A percentile compares a stretch with the other conserved stretches of the same genome.
These are phyloP conservation scores for Gymnothorax javanicus DNA, from an alignment of 2,797 vertebrate species.

Conservation along the genomic window DNA sequence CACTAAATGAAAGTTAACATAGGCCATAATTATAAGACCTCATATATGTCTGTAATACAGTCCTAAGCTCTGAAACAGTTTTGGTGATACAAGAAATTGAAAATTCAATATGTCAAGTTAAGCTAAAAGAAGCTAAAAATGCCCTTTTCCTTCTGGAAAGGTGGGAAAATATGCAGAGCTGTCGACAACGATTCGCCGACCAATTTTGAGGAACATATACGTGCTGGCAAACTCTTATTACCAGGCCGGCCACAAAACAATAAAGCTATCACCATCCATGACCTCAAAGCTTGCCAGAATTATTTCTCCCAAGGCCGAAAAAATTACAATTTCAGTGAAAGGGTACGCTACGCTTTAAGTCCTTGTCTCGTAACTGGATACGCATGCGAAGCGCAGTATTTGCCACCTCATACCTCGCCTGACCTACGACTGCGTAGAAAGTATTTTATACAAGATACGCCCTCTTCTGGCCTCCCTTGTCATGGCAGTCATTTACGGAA, in stretches of 20 bases:
- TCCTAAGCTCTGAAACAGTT: too few species aligned
- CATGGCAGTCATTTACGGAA: neutral
- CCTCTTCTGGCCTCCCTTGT: conserved; percentile 1
- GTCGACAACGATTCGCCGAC: neutral
- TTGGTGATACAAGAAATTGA: too few species aligned
- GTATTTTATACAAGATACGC: neutral
- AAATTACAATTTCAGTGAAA: neutral
- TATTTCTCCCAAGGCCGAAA: neutral
- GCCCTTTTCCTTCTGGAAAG: too few species aligned
- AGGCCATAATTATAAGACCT: too few species aligned
- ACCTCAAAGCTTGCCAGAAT: neutral
- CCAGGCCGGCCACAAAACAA: neutral
- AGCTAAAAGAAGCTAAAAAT: too few species aligned
- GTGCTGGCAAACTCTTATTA: neutral
- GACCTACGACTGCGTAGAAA: neutral
- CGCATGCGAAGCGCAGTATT: neutral
- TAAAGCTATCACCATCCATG: neutral
- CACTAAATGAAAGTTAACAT: too few species aligned
- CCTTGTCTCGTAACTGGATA: neutral
- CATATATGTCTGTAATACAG: too few species aligned
- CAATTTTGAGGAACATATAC: neutral
- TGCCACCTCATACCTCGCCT: neutral
- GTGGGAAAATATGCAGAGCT: too few species aligned
- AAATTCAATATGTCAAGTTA: too few species aligned
- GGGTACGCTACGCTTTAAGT: neutral